Percentiles rank a stretch among this genome's conserved stretches.
Evolutionary conservation across 64 coral and sea anemone genomes (phyloP).

Genomic region (Montipora sp.): DNA sequence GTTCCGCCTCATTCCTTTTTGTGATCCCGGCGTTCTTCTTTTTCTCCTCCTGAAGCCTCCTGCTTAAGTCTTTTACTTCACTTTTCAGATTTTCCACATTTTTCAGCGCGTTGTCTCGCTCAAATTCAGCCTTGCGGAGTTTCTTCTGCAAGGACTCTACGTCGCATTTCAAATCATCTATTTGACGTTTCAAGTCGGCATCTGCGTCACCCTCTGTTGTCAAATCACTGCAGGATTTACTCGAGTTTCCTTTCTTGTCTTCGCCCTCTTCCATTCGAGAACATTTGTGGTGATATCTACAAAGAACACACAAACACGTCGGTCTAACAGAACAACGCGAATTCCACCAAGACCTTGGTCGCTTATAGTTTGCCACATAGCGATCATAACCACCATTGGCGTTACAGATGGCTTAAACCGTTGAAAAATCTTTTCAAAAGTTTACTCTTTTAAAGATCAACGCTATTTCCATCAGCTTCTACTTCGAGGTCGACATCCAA

Average conservation of each 20-base stretch:
- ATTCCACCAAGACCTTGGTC: neutral
- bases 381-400: constrained; percentile 18
- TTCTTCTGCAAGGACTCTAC: constrained; percentile 70
- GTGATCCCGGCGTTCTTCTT: constrained; percentile 32
- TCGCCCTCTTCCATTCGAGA: constrained; percentile 16
- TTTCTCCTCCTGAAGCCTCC: constrained; percentile 75
- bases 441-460: constrained; percentile 40
- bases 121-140: constrained; percentile 81
- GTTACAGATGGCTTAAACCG: constrained; percentile 23
- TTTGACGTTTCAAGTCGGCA: constrained; percentile 38
- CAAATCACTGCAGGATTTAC: neutral
- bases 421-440: constrained; percentile 24
- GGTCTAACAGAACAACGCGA: neutral
- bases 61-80: constrained; percentile 72
- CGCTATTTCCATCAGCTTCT: neutral
- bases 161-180: constrained; percentile 34
- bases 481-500: neutral
- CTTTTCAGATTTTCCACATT: constrained; percentile 68
- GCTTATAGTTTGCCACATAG: constrained; percentile 10
- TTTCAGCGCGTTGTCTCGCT: constrained; percentile 79
- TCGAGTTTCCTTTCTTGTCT: neutral
- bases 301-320: constrained; percentile 52
- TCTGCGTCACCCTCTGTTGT: constrained; percentile 11
- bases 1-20: constrained; percentile 8
- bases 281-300: constrained; percentile 24